Conservation (phyloP, 2,797 vertebrate genomes). For the Arnoldichthys spilopterus region DNA sequence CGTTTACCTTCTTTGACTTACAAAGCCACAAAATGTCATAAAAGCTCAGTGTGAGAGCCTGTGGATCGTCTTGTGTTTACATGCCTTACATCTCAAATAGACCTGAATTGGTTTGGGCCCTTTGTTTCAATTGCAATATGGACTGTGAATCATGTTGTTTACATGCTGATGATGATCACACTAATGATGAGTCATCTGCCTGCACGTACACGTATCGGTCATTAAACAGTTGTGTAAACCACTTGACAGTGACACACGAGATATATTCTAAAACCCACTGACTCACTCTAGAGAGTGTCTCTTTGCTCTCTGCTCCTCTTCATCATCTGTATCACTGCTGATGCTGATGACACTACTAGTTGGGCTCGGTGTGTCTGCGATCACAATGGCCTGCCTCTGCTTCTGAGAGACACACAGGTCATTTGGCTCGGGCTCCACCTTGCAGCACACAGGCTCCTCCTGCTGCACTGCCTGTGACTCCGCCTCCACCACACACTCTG, state of each 20-base stretch:
- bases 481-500: constrained; percentile 77
- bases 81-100: too few species aligned
- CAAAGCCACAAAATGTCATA: too few species aligned
- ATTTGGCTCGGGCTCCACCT: constrained; percentile 79
- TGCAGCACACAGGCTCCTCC: constrained; percentile 77
- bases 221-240: too few species aligned
- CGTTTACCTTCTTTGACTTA: too few species aligned
- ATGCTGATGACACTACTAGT: constrained; percentile 95
- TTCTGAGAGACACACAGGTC: constrained; percentile 77
- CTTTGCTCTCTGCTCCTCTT: constrained; percentile 77
- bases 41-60: too few species aligned
- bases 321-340: constrained; percentile 91
- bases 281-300: constrained; percentile 86
- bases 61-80: too few species aligned
- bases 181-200: background rate
- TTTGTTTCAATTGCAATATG: too few species aligned
- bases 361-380: constrained; percentile 88
- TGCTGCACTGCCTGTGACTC: constrained; percentile 66
- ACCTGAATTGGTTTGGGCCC: too few species aligned
- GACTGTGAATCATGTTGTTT: too few species aligned
- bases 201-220: too few species aligned
- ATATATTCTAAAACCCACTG: background rate
- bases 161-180: background rate
- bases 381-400: constrained; percentile 88
- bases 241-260: background rate